Evolutionary conservation across 2,888 invertebrate species (phyloP).

Genomic region (Clunio marinus): DNA sequence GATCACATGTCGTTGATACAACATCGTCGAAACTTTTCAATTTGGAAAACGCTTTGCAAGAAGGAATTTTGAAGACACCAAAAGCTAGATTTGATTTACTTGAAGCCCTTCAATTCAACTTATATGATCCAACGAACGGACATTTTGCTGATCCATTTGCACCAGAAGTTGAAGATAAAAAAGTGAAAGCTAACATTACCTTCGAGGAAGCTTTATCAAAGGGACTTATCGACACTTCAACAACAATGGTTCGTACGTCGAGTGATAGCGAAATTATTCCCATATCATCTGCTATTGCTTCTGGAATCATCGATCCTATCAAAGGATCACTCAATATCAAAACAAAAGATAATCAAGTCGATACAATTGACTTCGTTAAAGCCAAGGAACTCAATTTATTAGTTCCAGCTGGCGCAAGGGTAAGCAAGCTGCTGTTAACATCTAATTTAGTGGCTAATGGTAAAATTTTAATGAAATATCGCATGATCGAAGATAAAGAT

Average conservation of each 20-base stretch:
- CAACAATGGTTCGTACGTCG: constrained; percentile 43
- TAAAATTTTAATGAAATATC: not conserved
- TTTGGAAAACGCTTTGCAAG: constrained; percentile 69
- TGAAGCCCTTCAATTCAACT: constrained; percentile 72
- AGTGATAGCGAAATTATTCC: constrained; percentile 29
- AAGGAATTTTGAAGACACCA: constrained; percentile 71
- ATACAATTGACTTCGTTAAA: constrained; percentile 33
- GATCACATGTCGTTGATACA: constrained; percentile 78
- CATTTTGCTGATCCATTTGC: constrained; percentile 74
- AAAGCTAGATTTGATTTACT: constrained; percentile 74
- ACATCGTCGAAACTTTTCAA: constrained; percentile 74
- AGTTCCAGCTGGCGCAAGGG: constrained; percentile 38
- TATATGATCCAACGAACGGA: constrained; percentile 81
- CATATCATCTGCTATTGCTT: constrained; percentile 19
- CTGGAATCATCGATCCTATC: constrained; percentile 20
- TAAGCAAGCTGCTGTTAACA: constrained; percentile 23
- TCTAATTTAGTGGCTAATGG: not conserved
- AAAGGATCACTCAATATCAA: constrained; percentile 19
- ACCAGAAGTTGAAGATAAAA: not conserved
- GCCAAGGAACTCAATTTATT: constrained; percentile 33
- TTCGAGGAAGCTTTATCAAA: constrained; percentile 67
- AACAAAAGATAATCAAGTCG: constrained; percentile 16
- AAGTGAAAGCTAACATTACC: constrained; percentile 54
- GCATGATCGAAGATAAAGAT: not conserved
- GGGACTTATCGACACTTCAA: constrained; percentile 71